Evolutionary conservation across 1,140 invertebrate species (phyloP).

Genomic region (Zaprionus taronus): DNA sequence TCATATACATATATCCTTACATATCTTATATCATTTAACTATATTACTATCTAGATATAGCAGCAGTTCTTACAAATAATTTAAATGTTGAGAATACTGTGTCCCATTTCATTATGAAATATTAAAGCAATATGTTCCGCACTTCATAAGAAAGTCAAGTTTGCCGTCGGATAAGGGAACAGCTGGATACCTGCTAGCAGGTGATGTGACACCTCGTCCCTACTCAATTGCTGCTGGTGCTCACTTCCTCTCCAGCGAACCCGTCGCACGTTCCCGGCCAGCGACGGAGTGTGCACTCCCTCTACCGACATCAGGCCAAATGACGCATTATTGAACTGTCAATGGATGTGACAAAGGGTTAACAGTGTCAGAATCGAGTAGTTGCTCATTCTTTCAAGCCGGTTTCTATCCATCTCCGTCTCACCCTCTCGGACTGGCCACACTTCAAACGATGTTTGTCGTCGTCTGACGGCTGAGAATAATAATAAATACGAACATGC

Average conservation of each 20-base stretch:
- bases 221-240: slow-evolving; percentile 16
- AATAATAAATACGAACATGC: slow-evolving; percentile 4
- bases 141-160: slow-evolving; percentile 7
- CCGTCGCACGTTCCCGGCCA: not conserved
- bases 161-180: not conserved
- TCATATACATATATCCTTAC: too few relatives aligned
- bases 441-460: slow-evolving; percentile 21
- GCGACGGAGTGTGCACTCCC: slow-evolving; percentile 20
- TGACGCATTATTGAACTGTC: slow-evolving; percentile 82
- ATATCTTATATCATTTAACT: too few relatives aligned
- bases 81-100: not conserved
- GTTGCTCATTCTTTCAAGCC: slow-evolving; percentile 55
- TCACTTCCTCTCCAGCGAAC: slow-evolving; percentile 8
- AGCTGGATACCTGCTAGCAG: slow-evolving; percentile 13
- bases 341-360: slow-evolving; percentile 81
- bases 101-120: not conserved
- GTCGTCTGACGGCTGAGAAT: slow-evolving; percentile 12
- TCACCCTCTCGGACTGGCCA: not conserved
- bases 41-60: too few relatives aligned
- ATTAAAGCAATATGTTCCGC: not conserved
- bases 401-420: not conserved
- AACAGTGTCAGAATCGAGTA: slow-evolving; percentile 70
- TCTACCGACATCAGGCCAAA: slow-evolving; percentile 57
- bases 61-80: too few relatives aligned
- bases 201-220: slow-evolving; percentile 39